Base-by-base conservation (phyloP, 2,888 invertebrate genomes). In the Pandemis cinnamomeana region DNA sequence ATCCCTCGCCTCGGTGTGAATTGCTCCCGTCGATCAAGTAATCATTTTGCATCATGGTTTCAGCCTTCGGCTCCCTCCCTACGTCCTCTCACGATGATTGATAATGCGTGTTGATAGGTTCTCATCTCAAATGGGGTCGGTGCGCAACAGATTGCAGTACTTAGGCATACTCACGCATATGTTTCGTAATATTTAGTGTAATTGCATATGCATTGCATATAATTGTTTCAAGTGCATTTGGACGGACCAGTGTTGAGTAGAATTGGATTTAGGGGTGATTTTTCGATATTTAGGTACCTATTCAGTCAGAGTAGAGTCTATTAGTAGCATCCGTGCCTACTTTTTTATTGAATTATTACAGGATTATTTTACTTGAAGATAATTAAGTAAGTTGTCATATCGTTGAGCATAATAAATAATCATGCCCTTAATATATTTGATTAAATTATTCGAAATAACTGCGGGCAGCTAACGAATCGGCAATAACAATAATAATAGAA, bases 401-500 rank as follows among this genome's bases (percentile, higher is more conserved):
- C 46, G 46, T 46, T 46, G 11, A 46, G 11, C 46, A 11, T 46
- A 11, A 46, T 36, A 20, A 20, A 36, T 36, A 36, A 36, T 36
- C 27, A 36, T 36, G 27, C 2, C 27, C 53, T 15, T 7, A 58
- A 27, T 13, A 10, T 27, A 58, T 58, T 11, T 5, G 58, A 27
- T 15, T n/a, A 27, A 27, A 58, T 58, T 58, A 11, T 20, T 3
- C 60, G 6, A 60, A 60, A 41, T 60, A 60, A n/a, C 36, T n/a
- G 20, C n/a, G 53, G 51, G 46, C 68, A 55, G 48, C 36, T 53
- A 55, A 15, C 55, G 51, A 51, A 36, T 76, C 41, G 68, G 69
- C 75, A 77, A 76, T 72, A 72, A 71, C 72, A 77, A 77, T 77
- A 81, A 79, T 82, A 80, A 82, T 82, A 84, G 82, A 55, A 81